phyloP scores from a whole-genome alignment of 2,113 vertebrate species.

The Microtus montanus region DNA sequence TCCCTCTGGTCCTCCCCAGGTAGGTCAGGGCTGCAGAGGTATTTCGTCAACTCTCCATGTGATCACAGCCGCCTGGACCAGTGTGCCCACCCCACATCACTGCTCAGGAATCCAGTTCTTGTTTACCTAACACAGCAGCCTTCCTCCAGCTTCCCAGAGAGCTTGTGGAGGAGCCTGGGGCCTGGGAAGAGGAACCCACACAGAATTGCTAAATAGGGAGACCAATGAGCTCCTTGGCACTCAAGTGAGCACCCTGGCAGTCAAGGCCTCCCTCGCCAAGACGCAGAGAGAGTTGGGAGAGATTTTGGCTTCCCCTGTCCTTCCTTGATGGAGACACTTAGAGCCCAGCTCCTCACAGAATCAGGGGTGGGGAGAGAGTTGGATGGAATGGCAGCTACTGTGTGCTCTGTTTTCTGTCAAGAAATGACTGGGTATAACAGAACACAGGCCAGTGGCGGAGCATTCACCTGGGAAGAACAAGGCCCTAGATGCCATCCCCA shows the following conservation, averaged over 20 bases:
- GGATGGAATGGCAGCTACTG: accelerated
- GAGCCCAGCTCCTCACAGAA: neutral
- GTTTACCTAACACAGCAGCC: slow-evolving; percentile 54
- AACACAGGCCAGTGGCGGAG: neutral
- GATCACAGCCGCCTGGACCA: slow-evolving; percentile 21
- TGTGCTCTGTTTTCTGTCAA: too few species aligned
- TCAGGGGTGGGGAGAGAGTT: neutral
- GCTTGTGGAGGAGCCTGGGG: neutral
- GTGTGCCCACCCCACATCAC: neutral
- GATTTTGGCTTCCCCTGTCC: neutral
- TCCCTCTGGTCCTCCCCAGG: neutral
- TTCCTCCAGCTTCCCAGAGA: slow-evolving; percentile 51
- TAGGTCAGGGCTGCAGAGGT: slow-evolving; percentile 33
- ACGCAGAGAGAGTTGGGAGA: neutral
- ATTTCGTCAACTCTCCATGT: slow-evolving; percentile 48
- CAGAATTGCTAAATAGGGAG: neutral
- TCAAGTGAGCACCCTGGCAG: neutral
- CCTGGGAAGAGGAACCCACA: slow-evolving; percentile 9
- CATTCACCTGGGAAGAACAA: neutral
- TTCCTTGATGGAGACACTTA: neutral
- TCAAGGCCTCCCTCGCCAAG: neutral
- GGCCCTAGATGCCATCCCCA: neutral
- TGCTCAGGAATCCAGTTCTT: slow-evolving; percentile 72
- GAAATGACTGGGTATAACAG: neutral
- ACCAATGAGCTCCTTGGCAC: neutral